Conservation (phyloP, 37 sponge, comb jelly and placozoan species). For the Crambe crambe region DNA sequence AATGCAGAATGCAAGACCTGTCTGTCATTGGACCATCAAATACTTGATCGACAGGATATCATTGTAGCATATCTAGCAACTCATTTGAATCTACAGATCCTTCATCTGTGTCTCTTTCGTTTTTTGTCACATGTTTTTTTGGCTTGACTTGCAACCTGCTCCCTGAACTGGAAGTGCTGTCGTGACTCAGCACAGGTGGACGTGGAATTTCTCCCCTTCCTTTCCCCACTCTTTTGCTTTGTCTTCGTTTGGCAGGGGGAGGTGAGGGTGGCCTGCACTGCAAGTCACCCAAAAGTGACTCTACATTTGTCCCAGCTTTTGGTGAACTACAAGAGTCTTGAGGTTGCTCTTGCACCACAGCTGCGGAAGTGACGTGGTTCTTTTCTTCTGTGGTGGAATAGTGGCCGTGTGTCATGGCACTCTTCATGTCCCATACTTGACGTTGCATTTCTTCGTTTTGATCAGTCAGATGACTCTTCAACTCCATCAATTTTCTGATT, state of each 20-base stretch:
- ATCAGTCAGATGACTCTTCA: neutral
- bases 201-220: neutral
- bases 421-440: neutral
- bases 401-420: neutral
- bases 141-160: neutral
- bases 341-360: neutral
- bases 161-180: neutral
- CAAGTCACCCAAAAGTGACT: conserved; percentile 8
- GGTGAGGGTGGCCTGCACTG: neutral
- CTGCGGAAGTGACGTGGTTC: neutral
- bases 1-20: neutral
- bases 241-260: neutral
- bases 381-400: neutral
- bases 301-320: neutral
- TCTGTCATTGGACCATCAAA: conserved; percentile 3
- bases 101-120: neutral
- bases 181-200: neutral
- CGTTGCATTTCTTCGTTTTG: conserved; percentile 4
- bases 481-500: conserved; percentile 57
- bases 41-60: conserved; percentile 4
- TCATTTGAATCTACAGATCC: conserved; percentile 5
- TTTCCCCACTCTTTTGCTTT: neutral
- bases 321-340: neutral
- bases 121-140: neutral
- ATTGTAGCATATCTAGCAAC: neutral